These are phyloP conservation scores for Pygocentrus nattereri DNA, from an alignment of 2,797 vertebrate species.

Conservation along the genomic window DNA sequence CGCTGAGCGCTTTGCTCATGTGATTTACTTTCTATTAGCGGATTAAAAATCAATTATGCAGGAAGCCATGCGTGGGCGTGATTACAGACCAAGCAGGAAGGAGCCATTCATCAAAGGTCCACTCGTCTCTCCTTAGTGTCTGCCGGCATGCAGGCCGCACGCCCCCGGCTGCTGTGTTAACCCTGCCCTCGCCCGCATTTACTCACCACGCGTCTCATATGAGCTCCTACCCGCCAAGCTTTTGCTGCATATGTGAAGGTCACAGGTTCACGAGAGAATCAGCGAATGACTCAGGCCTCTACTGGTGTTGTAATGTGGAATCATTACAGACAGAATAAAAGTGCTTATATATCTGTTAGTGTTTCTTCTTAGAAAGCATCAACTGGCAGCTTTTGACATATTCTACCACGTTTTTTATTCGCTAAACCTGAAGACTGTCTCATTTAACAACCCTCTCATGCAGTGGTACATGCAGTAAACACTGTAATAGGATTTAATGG, in stretches of 20 bases:
- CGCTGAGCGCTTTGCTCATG: slow-evolving; percentile 70
- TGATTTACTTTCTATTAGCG: slow-evolving; percentile 87
- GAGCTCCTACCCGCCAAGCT: neutral
- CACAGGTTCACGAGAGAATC: neutral
- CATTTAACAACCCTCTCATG: too few relatives aligned
- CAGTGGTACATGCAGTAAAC: too few relatives aligned
- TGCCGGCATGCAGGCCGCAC: neutral
- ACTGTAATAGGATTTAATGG: too few relatives aligned
- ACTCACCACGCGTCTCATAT: neutral
- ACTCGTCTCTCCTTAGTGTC: slow-evolving; percentile 72
- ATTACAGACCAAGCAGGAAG: slow-evolving; percentile 80
- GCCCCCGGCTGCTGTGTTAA: slow-evolving; percentile 71
- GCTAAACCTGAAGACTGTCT: neutral
- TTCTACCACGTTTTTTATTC: neutral
- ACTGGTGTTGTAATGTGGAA: too few relatives aligned
- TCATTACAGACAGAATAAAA: too few relatives aligned
- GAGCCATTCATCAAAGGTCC: slow-evolving; percentile 82
- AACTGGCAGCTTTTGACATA: neutral
- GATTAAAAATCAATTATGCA: slow-evolving; percentile 89
- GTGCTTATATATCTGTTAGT: too few relatives aligned
- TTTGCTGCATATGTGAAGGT: neutral
- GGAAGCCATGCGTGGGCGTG: slow-evolving; percentile 84
- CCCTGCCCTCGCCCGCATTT: slow-evolving; percentile 61
- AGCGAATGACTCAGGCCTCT: too few relatives aligned
- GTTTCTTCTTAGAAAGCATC: too few relatives aligned